Evolutionary conservation across 1,140 invertebrate genomes (phyloP).

Genomic region (Copidosoma floridanum): DNA sequence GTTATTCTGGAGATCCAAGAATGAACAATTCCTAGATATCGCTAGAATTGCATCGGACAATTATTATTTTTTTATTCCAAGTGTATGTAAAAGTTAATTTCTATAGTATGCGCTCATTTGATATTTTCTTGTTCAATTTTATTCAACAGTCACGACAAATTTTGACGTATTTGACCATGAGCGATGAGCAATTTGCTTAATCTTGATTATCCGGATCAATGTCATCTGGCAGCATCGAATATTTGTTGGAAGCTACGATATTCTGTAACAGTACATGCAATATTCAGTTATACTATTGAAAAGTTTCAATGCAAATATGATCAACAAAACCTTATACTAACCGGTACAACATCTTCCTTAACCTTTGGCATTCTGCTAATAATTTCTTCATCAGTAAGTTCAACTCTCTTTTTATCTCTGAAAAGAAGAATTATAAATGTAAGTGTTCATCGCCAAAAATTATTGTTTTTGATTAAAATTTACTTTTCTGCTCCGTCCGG

Average conservation of each 20-base stretch:
- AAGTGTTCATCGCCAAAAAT: not conserved
- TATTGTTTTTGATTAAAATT: not conserved
- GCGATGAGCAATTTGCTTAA: constrained; percentile 36
- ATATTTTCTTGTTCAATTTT: not conserved
- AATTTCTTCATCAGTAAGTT: constrained; percentile 54
- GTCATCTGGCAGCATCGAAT: constrained; percentile 53
- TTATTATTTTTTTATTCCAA: constrained; percentile 39
- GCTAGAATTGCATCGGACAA: constrained; percentile 31
- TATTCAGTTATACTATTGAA: not conserved
- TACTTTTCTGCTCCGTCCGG: constrained; percentile 35
- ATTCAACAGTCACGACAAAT: constrained; percentile 21
- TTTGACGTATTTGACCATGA: constrained; percentile 17
- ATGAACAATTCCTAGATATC: not conserved
- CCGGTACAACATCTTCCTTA: constrained; percentile 64
- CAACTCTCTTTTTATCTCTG: constrained; percentile 45
- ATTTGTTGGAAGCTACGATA: constrained; percentile 65
- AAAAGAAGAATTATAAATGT: constrained; percentile 8
- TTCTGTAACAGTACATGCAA: constrained; percentile 55
- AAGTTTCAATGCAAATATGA: not conserved
- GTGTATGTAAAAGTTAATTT: constrained; percentile 31
- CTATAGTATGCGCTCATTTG: constrained; percentile 13
- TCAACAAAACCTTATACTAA: constrained; percentile 43
- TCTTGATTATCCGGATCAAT: constrained; percentile 51
- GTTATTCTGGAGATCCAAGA: constrained; percentile 39
- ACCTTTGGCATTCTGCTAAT: constrained; percentile 59